Evolutionary conservation across 2,888 invertebrate genomes (phyloP), one percentile per base, ranked within the genome.

Genomic region (Aphrophora alni): DNA sequence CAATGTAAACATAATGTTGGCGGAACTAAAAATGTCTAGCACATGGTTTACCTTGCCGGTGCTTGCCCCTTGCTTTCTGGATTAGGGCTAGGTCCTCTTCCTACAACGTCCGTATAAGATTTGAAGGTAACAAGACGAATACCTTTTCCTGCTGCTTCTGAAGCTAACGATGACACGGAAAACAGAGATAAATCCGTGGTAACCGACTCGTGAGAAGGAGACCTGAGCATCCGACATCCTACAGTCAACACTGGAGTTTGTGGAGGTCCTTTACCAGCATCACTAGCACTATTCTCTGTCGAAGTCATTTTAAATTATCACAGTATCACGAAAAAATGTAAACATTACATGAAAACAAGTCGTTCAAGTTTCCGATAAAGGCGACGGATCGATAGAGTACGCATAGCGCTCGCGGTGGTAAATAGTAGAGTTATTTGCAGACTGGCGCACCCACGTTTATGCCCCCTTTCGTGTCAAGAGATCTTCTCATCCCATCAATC

Each of bases 171-270:
- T 0, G 93, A 93, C 24, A 94, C 92, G 81, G 95, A 95, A 89
- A 95, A 94, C 81, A 95, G 89, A 0, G 95, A 95, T 77, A 95
- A 89, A 88, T 95, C 95, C 0, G 95, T 95, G 17, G 95, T 95
- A 85, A 95, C 94, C 24, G 95, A 95, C 89, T 96, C 95, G 88
- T 95, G 95, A 24, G 95, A 95, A 5, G 95, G 95, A 0, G 95
- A 95, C 77, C 95, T 91, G 82, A 93, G 87, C 89, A 93, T 92
- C 90, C 90, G 84, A 75, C 81, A 81, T 0, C 76, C 77, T 26
- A 79, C 81, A 12, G 81, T 79, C 28, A 79, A 38, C 38, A 77
- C 79, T 3, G 81, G 79, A 12, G 81, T 80, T 72, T 80, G 80
- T 14, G 80, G 80, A 51, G 71, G 80, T 21, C 51, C 76, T 72